These are phyloP conservation scores for Gambelia wislizenii DNA, from an alignment of 2,797 vertebrate genomes.

Conservation along the genomic window DNA sequence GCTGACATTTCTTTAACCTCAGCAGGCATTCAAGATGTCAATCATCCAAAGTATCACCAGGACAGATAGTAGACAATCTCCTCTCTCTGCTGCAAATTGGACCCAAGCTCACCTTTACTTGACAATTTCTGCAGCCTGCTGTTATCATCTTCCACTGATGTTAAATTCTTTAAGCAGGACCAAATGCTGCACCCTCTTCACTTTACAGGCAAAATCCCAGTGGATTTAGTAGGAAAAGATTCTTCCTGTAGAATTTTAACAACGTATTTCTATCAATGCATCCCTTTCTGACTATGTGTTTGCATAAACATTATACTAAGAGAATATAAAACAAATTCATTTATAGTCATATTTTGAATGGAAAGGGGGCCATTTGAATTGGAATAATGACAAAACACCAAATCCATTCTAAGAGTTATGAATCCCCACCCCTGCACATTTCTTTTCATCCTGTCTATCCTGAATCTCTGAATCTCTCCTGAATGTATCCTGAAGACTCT, in stretches of 20 bases:
- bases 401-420: no score
- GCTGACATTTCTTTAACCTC: conserved; percentile 12
- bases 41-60: conserved; percentile 20
- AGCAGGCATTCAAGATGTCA: conserved; percentile 5
- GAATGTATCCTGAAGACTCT: no score
- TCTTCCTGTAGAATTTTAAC: conserved; percentile 61
- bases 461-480: no score
- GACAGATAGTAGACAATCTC: conserved; percentile 36
- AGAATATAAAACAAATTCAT: conserved; percentile 1
- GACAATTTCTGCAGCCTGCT: conserved; percentile 33
- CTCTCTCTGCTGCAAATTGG: conserved; percentile 34
- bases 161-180: conserved; percentile 25
- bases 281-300: not conserved
- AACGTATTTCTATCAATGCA: not conserved
- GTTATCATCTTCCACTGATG: conserved; percentile 20
- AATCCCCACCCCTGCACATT: no score
- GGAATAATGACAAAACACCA: no score
- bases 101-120: conserved; percentile 38
- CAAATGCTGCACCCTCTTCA: conserved; percentile 32
- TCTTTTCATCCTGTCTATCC: no score
- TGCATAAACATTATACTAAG: not conserved
- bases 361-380: not conserved
- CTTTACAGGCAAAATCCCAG: conserved; percentile 38
- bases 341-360: not conserved
- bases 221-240: conserved; percentile 36